Evolutionary conservation across 1,140 invertebrate species (phyloP).

Genomic region (Saccostrea cuccullata): DNA sequence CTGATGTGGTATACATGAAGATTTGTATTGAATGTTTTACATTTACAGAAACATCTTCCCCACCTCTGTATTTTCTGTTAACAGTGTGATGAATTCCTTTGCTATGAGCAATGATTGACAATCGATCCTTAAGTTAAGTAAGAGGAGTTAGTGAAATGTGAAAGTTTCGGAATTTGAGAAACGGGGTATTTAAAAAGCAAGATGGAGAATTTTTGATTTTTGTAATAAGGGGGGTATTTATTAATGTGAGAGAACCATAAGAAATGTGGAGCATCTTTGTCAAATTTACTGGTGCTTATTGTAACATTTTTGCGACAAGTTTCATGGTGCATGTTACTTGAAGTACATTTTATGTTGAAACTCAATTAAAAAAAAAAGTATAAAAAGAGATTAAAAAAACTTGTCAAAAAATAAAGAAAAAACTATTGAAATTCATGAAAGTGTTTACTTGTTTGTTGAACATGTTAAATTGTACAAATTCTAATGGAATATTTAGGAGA

Average conservation of each 20-base stretch:
- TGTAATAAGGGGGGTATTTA: background rate
- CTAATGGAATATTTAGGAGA: no score
- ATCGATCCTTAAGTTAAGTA: background rate
- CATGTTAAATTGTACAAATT: background rate
- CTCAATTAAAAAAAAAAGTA: background rate
- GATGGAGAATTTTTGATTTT: background rate
- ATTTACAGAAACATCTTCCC: no score
- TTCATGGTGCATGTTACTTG: constrained; percentile 18
- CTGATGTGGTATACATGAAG: no score
- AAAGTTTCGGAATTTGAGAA: no score
- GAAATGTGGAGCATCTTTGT: background rate
- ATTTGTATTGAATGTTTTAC: no score
- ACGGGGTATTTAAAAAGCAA: background rate
- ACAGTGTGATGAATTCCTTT: background rate
- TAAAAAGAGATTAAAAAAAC: constrained; percentile 29
- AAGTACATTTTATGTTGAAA: constrained; percentile 37
- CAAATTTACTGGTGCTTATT: constrained; percentile 23
- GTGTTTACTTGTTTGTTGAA: background rate
- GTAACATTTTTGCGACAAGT: constrained; percentile 26
- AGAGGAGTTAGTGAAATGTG: no score
- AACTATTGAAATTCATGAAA: constrained; percentile 21
- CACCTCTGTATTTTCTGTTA: no score
- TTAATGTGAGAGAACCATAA: background rate
- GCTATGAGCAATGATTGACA: constrained; percentile 21
- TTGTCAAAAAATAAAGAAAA: constrained; percentile 6